Conservation (phyloP, 2,113 vertebrate genomes). For the Rissa tridactyla region DNA sequence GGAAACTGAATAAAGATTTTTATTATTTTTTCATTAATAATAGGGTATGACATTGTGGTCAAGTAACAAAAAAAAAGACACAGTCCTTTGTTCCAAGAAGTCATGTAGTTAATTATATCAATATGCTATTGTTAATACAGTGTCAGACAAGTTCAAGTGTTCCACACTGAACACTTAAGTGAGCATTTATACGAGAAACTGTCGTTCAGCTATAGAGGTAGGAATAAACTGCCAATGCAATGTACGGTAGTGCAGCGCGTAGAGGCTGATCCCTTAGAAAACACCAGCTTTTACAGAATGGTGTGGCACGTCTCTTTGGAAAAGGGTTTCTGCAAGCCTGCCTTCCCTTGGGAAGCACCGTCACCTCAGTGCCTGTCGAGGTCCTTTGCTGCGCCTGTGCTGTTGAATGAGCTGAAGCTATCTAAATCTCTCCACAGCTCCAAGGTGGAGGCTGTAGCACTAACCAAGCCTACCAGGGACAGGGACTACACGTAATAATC, state of each 20-base stretch:
- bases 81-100: neutral
- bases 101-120: neutral
- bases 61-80: neutral
- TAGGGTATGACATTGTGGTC: neutral
- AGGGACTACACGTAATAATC: neutral
- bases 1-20: neutral
- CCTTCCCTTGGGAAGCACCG: neutral
- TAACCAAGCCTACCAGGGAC: neutral
- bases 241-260: rapidly evolving
- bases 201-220: neutral
- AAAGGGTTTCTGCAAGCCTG: neutral
- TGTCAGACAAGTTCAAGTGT: neutral
- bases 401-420: too few species aligned
- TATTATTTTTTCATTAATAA: neutral
- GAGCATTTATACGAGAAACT: neutral
- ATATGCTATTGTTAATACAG: neutral
- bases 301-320: neutral
- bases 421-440: neutral
- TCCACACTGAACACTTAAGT: neutral
- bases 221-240: neutral
- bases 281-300: neutral
- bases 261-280: neutral
- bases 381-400: too few species aligned
- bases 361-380: neutral
- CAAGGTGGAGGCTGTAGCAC: neutral